Evolutionary conservation across 1,140 invertebrate species (phyloP).

Genomic region (Drosophila mojavensis): DNA sequence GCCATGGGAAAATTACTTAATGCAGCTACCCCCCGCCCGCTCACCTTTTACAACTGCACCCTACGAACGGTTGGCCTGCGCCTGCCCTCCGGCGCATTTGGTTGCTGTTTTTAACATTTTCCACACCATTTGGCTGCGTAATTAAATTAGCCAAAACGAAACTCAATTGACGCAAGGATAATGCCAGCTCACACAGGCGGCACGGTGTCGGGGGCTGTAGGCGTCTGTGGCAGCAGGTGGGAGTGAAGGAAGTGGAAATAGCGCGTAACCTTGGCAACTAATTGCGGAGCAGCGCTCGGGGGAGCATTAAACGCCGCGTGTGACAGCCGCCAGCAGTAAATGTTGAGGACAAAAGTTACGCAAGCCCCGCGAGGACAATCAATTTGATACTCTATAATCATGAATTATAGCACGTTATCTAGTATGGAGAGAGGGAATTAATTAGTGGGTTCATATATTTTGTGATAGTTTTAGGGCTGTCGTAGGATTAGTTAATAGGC

Average conservation of each 20-base stretch:
- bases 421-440: not conserved
- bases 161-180: conserved; percentile 68
- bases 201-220: not conserved
- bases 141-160: conserved; percentile 67
- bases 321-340: conserved; percentile 16
- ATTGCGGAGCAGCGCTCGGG: conserved; percentile 42
- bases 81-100: conserved; percentile 23
- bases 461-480: not conserved
- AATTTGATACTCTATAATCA: conserved; percentile 47
- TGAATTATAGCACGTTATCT: not conserved
- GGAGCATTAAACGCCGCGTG: conserved; percentile 54
- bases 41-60: not conserved
- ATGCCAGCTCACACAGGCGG: not conserved
- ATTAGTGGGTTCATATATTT: not conserved
- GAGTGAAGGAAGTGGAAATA: conserved; percentile 18
- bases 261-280: conserved; percentile 67
- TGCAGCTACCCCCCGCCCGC: conserved; percentile 42
- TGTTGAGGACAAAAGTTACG: conserved; percentile 23
- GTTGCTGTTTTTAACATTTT: conserved; percentile 43
- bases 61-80: conserved; percentile 1
- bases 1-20: conserved; percentile 60
- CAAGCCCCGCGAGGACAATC: conserved; percentile 23
- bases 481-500: too few relatives aligned
- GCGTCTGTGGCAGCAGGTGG: not conserved
- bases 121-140: conserved; percentile 54